phyloP scores from a whole-genome alignment of 53 echinoderm and acorn worm genomes.

The Hippasteria phrygiana region DNA sequence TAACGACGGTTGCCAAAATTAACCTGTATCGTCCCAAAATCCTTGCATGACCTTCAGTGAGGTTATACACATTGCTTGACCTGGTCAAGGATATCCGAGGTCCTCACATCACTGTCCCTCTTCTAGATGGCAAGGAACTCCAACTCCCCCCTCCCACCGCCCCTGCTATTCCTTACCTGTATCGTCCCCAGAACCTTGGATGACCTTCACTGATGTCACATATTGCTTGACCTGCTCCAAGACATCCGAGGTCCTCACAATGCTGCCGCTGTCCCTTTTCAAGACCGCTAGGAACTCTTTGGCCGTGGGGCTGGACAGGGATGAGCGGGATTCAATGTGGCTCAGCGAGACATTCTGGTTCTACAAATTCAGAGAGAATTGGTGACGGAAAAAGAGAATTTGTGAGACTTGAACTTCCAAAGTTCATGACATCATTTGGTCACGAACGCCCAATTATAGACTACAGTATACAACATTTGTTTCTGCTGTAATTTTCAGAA shows the following conservation, averaged over 20 bases:
- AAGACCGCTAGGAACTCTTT: constrained; percentile 56
- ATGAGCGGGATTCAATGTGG: constrained; percentile 63
- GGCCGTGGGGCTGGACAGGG: not conserved
- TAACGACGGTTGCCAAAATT: too few species aligned
- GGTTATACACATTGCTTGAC: too few species aligned
- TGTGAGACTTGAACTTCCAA: not conserved
- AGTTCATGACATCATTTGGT: too few species aligned
- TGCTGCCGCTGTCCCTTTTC: constrained; percentile 11
- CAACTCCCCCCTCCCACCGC: not conserved
- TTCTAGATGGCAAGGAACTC: too few species aligned
- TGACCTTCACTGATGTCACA: constrained; percentile 43
- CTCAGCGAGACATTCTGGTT: constrained; percentile 14
- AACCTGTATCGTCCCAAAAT: too few species aligned
- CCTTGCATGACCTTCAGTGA: too few species aligned
- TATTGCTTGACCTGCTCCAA: constrained; percentile 32
- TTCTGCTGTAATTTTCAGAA: too few species aligned
- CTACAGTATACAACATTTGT: too few species aligned
- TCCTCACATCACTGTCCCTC: too few species aligned
- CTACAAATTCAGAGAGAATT: not conserved
- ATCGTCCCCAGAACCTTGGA: constrained; percentile 14
- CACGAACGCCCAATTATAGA: too few species aligned
- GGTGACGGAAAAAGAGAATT: not conserved
- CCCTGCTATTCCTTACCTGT: constrained; percentile 17
- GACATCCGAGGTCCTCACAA: not conserved
- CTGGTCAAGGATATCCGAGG: not conserved